Evolutionary conservation across 2,797 vertebrate genomes (phyloP), one percentile per base, ranked within the genome.

Genomic region (Chaunax sp.): DNA sequence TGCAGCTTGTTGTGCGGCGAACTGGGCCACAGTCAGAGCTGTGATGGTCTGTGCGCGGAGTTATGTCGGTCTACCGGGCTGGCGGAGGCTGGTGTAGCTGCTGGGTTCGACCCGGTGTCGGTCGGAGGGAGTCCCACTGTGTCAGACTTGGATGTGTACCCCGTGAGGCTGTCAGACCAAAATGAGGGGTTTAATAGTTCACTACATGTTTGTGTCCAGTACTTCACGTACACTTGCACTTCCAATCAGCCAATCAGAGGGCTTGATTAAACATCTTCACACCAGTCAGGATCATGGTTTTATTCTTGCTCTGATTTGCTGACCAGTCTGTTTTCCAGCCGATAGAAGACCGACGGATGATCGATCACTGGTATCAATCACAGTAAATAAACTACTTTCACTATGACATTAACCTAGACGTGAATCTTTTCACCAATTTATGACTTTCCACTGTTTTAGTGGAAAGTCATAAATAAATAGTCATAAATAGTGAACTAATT

Each of bases 21-120:
- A 81, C 47, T 52, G 81, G 83, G 80, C 83, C 80, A 72, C 40
- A 4, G 38, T 49, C 50, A 3, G 66, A 57, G 19, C 45, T 1
- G 53, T 14, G 38, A 37, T 52, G 47, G 22, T 41, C 47, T 16
- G 23, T 7, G 22, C 3, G 52, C 38, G 11, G 33, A 26, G 19
- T 23, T 7, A 7, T 2, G 15, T 11, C 13, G 10, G 5, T 47
- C 14, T 25, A 15, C 22, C 25, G 37, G 65, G 1, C 25, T 1
- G 45, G 0, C 4, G 37, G 40, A 33, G 10, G 35, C 18, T 1
- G 19, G 35, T 30, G 64, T 22, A 35, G 51, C 9, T 10, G 20
- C 22, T 15, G 37, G 18, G 70, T 30, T n/a, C 40, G 52, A 20
- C 1, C 53, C 43, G 40, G 52, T 54, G 45, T 45, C 19, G 19